phyloP scores from a whole-genome alignment of 2,888 invertebrate species.

The Podabrus alpinus region DNA sequence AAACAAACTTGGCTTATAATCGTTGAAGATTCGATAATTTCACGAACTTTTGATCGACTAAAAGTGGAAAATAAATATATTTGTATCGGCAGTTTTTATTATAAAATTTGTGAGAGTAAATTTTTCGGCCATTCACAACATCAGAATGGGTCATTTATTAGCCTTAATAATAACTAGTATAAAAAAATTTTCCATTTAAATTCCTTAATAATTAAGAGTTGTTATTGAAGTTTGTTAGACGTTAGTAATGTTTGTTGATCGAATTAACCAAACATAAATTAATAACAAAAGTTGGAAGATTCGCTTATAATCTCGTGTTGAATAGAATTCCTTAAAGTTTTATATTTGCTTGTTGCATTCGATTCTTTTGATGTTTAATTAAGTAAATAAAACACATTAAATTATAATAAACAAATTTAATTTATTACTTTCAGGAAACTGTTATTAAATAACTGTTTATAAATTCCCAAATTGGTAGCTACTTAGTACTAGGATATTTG shows the following conservation, averaged over 20 bases:
- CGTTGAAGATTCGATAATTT: background rate
- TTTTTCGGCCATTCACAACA: background rate
- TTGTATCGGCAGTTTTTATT: background rate
- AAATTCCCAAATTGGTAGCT: background rate
- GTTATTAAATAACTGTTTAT: constrained; percentile 3
- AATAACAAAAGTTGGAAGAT: background rate
- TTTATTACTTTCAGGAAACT: constrained; percentile 2
- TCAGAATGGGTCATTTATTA: background rate
- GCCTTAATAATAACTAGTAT: background rate
- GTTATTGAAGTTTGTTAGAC: background rate
- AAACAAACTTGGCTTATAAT: background rate
- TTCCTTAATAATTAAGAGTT: background rate
- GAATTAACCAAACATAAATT: background rate
- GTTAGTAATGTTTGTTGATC: background rate
- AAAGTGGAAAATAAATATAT: background rate
- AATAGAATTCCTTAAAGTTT: background rate
- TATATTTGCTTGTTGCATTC: background rate
- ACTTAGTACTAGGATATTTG: background rate
- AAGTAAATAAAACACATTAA: background rate
- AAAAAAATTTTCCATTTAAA: background rate
- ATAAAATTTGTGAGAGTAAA: background rate
- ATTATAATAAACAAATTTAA: constrained; percentile 3
- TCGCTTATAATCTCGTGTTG: background rate
- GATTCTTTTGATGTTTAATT: background rate
- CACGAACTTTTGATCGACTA: background rate